A percentile compares a stretch with the other conserved stretches of the same genome.
Conservation (phyloP, 2,113 vertebrate genomes). For the Thunnus thynnus region DNA sequence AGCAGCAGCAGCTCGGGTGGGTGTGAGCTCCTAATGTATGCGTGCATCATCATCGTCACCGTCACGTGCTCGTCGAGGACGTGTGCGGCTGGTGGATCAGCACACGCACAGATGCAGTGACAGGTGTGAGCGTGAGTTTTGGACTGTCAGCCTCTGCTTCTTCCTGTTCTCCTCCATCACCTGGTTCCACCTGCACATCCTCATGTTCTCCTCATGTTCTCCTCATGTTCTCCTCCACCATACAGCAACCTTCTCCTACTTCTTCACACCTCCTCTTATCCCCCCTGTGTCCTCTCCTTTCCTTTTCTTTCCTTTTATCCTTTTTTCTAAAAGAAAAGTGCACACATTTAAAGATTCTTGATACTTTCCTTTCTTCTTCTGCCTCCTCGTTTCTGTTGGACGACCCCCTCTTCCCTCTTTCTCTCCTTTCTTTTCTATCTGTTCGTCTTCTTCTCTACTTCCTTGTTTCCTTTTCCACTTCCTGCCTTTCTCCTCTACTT, state of each 20-base stretch:
- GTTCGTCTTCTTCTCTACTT: no score
- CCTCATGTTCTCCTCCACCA: no score
- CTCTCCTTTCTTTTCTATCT: not conserved
- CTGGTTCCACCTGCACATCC: not conserved
- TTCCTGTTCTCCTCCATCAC: not conserved
- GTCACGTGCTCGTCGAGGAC: conserved; percentile 12
- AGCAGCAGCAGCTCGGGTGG: not conserved
- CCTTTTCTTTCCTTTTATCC: not conserved
- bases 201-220: no score
- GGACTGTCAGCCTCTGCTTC: no score
- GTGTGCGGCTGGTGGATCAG: no score
- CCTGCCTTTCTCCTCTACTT: no score
- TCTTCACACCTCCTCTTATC: not conserved
- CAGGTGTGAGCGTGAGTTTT: no score
- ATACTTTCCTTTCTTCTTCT: not conserved
- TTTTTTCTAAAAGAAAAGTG: no score
- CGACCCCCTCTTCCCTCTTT: not conserved
- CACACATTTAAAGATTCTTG: no score
- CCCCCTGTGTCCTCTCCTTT: not conserved
- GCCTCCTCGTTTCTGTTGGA: not conserved
- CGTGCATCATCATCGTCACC: not conserved
- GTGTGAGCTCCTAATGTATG: not conserved
- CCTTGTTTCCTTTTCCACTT: no score
- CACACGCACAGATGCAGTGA: no score
- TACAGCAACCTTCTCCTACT: no score